These are phyloP conservation scores for Leptopilina myrica DNA, from an alignment of 2,888 invertebrate species.

Conservation along the genomic window DNA sequence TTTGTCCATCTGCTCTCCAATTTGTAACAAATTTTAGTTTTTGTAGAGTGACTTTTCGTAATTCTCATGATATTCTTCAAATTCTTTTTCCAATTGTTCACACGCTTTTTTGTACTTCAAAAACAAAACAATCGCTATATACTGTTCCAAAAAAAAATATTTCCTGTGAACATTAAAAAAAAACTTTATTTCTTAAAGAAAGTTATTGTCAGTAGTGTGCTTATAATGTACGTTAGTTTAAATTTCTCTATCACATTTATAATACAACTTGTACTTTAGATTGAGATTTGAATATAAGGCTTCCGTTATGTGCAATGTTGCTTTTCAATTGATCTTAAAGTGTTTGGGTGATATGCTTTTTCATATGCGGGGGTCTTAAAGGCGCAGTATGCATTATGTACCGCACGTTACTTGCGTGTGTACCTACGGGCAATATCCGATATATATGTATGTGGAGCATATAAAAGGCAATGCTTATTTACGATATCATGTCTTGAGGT, in stretches of 20 bases:
- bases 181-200: not conserved
- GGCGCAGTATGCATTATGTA: constrained; percentile 25
- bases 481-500: constrained; percentile 22
- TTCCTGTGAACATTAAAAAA: too few species aligned
- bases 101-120: too few species aligned
- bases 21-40: too few species aligned
- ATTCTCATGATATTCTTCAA: too few species aligned
- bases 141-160: too few species aligned
- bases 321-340: constrained; percentile 30
- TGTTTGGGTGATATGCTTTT: constrained; percentile 13
- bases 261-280: constrained; percentile 1
- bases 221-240: not conserved
- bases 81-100: too few species aligned
- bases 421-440: constrained; percentile 27
- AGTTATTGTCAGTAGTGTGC: too few species aligned
- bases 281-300: constrained; percentile 16
- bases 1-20: too few species aligned
- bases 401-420: constrained; percentile 22
- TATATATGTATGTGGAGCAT: constrained; percentile 24
- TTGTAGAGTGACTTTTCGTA: too few species aligned
- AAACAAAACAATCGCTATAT: too few species aligned
- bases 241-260: not conserved
- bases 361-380: not conserved
- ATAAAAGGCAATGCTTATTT: constrained; percentile 38
- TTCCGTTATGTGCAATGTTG: constrained; percentile 27